A percentile compares a stretch with the other conserved stretches of the same genome.
phyloP scores from a whole-genome alignment of 1,140 invertebrate species.

The Adelges cooleyi region DNA sequence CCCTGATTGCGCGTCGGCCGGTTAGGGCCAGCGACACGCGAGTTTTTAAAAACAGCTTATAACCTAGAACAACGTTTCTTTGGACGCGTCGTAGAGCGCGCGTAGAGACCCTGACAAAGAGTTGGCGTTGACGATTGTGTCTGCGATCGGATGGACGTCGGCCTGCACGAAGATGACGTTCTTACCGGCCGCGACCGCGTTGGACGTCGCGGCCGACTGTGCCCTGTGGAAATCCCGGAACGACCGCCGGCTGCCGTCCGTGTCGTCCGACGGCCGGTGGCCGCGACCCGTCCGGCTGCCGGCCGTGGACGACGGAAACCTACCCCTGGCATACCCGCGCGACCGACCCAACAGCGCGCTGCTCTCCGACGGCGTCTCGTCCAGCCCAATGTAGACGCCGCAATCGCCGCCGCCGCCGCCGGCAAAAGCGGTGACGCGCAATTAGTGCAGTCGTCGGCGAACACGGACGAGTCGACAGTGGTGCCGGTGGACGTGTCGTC shows the following conservation, averaged over 20 bases:
- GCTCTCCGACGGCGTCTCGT: neutral
- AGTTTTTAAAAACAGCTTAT: neutral
- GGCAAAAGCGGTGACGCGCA: neutral
- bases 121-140: slow-evolving; percentile 18
- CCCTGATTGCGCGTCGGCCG: too few species aligned
- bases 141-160: slow-evolving; percentile 12
- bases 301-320: neutral
- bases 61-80: slow-evolving; percentile 22
- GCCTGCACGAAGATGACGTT: slow-evolving; percentile 20
- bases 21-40: too few species aligned
- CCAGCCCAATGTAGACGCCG: too few species aligned
- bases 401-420: neutral
- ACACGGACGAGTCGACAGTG: slow-evolving; percentile 45
- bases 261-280: neutral
- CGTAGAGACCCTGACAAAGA: slow-evolving; percentile 23
- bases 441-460: slow-evolving; percentile 43
- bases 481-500: slow-evolving; percentile 4
- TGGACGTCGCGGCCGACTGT: neutral
- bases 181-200: neutral
- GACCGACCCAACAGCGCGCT: neutral
- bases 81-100: slow-evolving; percentile 20
- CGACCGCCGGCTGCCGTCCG: neutral
- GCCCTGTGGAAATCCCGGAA: neutral
- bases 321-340: neutral
- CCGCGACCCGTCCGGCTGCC: neutral